These are phyloP conservation scores for Caenorhabditis panamensis DNA, from an alignment of 2,888 invertebrate species.

Conservation along the genomic window DNA sequence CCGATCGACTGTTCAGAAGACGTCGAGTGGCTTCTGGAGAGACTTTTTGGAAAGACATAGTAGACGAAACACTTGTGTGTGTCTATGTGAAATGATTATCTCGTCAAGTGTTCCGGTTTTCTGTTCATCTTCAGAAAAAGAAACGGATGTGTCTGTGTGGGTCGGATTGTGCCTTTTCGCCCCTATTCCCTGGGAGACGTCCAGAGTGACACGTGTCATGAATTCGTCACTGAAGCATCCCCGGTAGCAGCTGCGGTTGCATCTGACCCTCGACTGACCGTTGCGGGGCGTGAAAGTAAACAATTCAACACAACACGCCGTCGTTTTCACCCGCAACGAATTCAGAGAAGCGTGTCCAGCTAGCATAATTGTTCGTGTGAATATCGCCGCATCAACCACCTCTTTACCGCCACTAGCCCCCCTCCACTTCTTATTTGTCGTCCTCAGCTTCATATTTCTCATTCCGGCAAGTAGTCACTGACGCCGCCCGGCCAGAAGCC, in stretches of 20 bases:
- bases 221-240: slow-evolving; percentile 8
- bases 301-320: slow-evolving; percentile 15
- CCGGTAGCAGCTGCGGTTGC: slow-evolving; percentile 17
- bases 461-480: slow-evolving; percentile 42
- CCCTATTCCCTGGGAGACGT: not conserved
- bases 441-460: slow-evolving; percentile 25
- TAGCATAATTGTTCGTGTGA: slow-evolving; percentile 48
- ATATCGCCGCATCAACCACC: slow-evolving; percentile 28
- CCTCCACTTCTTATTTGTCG: slow-evolving; percentile 14
- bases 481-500: slow-evolving; percentile 18
- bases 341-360: slow-evolving; percentile 43
- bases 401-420: slow-evolving; percentile 25
- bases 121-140: slow-evolving; percentile 12
- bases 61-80: not conserved
- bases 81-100: slow-evolving; percentile 42
- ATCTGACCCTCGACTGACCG: slow-evolving; percentile 31
- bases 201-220: slow-evolving; percentile 41
- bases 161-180: not conserved
- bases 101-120: slow-evolving; percentile 55
- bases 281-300: slow-evolving; percentile 34
- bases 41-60: slow-evolving; percentile 6
- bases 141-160: slow-evolving; percentile 23
- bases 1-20: not conserved
- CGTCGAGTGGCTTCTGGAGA: slow-evolving; percentile 8
- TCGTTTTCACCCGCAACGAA: slow-evolving; percentile 7